Evolutionary conservation across 2,797 vertebrate genomes (phyloP).

Genomic region (Pseudochirops corinnae): DNA sequence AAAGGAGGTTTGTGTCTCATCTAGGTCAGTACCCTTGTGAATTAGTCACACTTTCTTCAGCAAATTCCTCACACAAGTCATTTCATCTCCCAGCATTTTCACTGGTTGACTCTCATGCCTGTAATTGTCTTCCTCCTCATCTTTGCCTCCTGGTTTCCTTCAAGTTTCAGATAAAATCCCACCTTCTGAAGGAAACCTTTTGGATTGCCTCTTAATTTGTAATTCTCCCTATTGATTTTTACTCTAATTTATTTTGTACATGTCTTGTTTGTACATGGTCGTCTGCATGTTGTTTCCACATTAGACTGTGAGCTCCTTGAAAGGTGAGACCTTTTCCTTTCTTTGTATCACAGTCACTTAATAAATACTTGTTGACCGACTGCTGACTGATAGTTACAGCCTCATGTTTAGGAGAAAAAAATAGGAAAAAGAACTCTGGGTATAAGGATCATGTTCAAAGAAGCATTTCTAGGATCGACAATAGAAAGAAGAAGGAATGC

Average conservation of each 20-base stretch:
- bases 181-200: background rate
- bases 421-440: background rate
- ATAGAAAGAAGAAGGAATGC: background rate
- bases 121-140: background rate
- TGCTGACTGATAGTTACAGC: background rate
- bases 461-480: background rate
- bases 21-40: background rate
- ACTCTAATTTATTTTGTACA: background rate
- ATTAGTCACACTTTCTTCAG: background rate
- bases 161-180: background rate
- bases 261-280: background rate
- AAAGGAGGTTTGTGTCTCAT: background rate
- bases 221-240: background rate
- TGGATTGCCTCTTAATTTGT: background rate
- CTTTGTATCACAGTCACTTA: background rate
- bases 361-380: background rate
- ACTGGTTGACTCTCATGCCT: background rate
- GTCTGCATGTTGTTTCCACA: background rate
- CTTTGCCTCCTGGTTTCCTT: background rate
- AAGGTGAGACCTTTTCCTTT: background rate
- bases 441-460: background rate
- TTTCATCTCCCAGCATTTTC: background rate
- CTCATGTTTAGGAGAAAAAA: background rate
- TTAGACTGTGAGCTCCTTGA: background rate
- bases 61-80: background rate